Conservation (phyloP, 2,888 invertebrate species). For the Dynastes hyllus region DNA sequence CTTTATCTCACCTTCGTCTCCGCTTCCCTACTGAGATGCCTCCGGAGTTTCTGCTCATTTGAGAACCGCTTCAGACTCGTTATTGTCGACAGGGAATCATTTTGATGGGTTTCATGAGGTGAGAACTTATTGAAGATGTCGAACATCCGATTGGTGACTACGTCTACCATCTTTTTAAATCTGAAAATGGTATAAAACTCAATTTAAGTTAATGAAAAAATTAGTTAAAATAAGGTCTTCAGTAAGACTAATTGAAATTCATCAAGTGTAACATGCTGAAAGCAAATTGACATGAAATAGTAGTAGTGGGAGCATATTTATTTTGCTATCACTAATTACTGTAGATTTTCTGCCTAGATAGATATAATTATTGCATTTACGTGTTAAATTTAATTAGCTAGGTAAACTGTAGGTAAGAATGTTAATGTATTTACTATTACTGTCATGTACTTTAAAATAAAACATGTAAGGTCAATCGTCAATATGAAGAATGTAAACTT, state of each 20-base stretch:
- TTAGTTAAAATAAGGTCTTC: background rate
- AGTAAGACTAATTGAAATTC: background rate
- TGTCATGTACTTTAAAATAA: no score
- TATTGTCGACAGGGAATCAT: slow-evolving; percentile 66
- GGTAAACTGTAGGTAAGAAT: no score
- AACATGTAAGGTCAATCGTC: no score
- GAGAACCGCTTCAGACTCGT: slow-evolving; percentile 66
- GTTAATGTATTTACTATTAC: no score
- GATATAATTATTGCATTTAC: no score
- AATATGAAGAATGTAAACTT: no score
- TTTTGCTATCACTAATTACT: no score
- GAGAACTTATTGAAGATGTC: slow-evolving; percentile 73
- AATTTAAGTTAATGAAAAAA: background rate
- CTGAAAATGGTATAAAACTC: slow-evolving; percentile 60
- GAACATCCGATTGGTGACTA: slow-evolving; percentile 73
- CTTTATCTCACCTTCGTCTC: slow-evolving; percentile 62
- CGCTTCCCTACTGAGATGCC: slow-evolving; percentile 62
- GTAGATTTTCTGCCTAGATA: no score
- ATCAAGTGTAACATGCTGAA: no score
- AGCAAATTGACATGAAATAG: no score
- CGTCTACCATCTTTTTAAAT: slow-evolving; percentile 76
- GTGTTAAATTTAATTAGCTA: no score
- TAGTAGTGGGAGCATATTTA: no score
- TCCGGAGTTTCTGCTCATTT: slow-evolving; percentile 63
- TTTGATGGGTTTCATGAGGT: slow-evolving; percentile 66